Evolutionary conservation across 37 sponge, comb jelly and placozoan genomes (phyloP).

Genomic region (Axinella damicornis): DNA sequence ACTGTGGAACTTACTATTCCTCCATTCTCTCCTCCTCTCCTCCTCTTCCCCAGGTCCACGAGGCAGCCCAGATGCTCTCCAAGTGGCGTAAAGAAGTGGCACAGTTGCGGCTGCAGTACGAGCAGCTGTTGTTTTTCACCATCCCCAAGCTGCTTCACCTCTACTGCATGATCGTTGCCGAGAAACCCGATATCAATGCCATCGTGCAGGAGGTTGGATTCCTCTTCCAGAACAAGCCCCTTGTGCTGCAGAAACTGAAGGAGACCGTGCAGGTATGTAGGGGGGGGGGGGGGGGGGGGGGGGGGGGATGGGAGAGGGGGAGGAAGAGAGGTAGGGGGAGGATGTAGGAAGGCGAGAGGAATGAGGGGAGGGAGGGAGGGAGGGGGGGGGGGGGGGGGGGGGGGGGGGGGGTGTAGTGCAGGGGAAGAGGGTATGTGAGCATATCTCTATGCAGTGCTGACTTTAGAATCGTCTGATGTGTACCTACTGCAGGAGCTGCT

Average conservation of each 20-base stretch:
- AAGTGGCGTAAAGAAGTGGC: slow-evolving; percentile 44
- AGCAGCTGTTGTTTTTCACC: slow-evolving; percentile 71
- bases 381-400: too few relatives aligned
- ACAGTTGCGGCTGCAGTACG: slow-evolving; percentile 43
- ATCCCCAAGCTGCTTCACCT: slow-evolving; percentile 70
- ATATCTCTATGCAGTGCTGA: too few relatives aligned
- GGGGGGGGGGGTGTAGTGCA: too few relatives aligned
- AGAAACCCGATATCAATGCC: neutral
- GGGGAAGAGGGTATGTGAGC: too few relatives aligned
- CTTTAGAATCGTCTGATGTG: too few relatives aligned
- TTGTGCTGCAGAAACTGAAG: slow-evolving; percentile 29
- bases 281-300: too few relatives aligned
- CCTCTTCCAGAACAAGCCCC: slow-evolving; percentile 60
- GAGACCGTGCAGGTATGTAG: slow-evolving; percentile 23
- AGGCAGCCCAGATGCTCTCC: slow-evolving; percentile 19
- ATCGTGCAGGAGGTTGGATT: slow-evolving; percentile 61
- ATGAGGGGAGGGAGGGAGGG: too few relatives aligned
- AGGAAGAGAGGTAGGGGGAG: too few relatives aligned
- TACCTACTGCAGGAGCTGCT: too few relatives aligned
- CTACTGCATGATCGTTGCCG: slow-evolving; percentile 17
- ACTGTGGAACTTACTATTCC: too few relatives aligned
- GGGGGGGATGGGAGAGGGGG: too few relatives aligned
- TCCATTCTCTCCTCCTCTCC: neutral
- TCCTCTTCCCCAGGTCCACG: slow-evolving; percentile 24
- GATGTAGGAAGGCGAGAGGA: too few relatives aligned